phyloP scores from a whole-genome alignment of 2,888 invertebrate species.

The Drosophila austrosaltans region DNA sequence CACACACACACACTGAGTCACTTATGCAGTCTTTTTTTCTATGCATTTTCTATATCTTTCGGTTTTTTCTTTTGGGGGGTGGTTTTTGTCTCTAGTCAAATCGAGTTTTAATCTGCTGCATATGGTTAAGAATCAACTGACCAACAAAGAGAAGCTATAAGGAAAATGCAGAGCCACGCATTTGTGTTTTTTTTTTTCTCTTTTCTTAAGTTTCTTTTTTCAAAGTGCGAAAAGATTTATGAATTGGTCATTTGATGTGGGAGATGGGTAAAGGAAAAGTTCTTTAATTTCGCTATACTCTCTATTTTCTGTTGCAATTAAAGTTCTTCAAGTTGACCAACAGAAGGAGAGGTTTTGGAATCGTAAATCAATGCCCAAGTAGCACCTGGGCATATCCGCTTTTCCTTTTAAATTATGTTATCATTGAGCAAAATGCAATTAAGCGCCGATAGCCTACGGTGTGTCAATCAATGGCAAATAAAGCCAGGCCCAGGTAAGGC shows the following conservation, averaged over 20 bases:
- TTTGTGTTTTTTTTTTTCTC: constrained; percentile 42
- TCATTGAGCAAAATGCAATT: constrained; percentile 81
- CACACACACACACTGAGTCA: constrained; percentile 39
- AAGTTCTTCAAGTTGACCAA: not conserved
- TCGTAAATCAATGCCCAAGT: constrained; percentile 60
- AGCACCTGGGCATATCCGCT: constrained; percentile 56
- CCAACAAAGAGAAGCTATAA: constrained; percentile 28
- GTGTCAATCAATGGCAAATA: constrained; percentile 76
- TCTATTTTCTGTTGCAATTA: not conserved
- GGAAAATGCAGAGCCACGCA: constrained; percentile 39
- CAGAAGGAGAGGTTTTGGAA: constrained; percentile 16
- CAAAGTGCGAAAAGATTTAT: constrained; percentile 5
- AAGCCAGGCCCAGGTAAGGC: constrained; percentile 44
- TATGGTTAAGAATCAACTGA: constrained; percentile 65
- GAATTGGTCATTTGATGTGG: constrained; percentile 10
- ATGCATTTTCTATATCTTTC: constrained; percentile 12
- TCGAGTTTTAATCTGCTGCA: constrained; percentile 73
- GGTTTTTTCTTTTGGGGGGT: constrained; percentile 26
- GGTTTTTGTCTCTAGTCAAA: constrained; percentile 53
- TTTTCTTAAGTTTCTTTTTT: not conserved
- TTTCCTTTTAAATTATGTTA: constrained; percentile 74
- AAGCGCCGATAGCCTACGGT: constrained; percentile 79
- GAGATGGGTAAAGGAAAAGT: not conserved
- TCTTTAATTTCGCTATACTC: not conserved
- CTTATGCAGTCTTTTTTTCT: not conserved